Percentiles rank a stretch among this genome's conserved stretches.
These are phyloP conservation scores for Okamejei kenojei DNA, from an alignment of 2,797 vertebrate species.

Conservation along the genomic window DNA sequence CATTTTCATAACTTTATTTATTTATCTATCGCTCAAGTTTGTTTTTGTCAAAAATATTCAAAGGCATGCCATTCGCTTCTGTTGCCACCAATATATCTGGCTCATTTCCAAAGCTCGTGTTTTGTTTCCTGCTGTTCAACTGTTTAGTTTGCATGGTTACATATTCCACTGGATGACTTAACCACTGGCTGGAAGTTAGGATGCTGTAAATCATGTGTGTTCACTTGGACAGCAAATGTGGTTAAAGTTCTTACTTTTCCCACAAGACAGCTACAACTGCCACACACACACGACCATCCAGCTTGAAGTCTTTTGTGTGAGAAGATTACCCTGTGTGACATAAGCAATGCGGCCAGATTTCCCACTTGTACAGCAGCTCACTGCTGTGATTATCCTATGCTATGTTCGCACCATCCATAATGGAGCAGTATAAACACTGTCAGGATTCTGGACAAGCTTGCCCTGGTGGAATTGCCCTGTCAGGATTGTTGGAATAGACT, in stretches of 20 bases:
- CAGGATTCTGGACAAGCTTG: not conserved
- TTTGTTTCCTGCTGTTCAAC: not conserved
- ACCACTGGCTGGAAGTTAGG: not conserved
- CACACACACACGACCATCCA: not conserved
- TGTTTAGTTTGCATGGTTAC: slow-evolving; percentile 3
- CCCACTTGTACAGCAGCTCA: not conserved
- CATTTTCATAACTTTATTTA: not conserved
- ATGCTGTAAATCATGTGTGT: not conserved
- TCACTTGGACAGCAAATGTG: not conserved
- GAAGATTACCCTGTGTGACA: not conserved
- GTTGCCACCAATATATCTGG: not conserved
- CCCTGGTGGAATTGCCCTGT: not conserved
- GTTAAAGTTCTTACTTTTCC: slow-evolving; percentile 17
- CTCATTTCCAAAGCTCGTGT: not conserved
- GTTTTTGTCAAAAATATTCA: not conserved
- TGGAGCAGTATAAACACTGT: not conserved
- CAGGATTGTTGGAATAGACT: too few species aligned
- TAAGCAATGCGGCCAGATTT: too few species aligned
- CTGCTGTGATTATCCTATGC: not conserved
- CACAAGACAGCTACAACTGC: slow-evolving; percentile 13
- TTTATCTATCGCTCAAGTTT: not conserved
- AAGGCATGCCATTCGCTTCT: not conserved
- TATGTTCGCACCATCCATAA: not conserved
- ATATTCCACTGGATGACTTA: not conserved
- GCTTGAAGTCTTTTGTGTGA: not conserved